Evolutionary conservation across 1,140 invertebrate species (phyloP).

Genomic region (Neelides sp.): DNA sequence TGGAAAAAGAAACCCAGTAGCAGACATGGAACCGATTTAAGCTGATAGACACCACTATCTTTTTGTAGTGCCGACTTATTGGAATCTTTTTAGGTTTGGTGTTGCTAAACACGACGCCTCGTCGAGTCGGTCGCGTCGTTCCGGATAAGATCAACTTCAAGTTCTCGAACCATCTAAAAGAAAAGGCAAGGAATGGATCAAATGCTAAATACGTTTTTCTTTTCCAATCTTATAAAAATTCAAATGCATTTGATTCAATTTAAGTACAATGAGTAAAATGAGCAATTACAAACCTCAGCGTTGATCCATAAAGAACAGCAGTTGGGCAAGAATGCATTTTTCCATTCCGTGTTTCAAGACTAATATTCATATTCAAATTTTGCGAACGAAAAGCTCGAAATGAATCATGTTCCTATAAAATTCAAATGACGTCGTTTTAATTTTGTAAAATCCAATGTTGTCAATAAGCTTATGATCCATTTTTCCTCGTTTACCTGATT

Average conservation of each 20-base stretch:
- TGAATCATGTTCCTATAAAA: conserved; percentile 59
- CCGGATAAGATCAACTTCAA: conserved; percentile 90
- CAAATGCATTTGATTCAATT: not conserved
- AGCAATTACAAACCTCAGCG: conserved; percentile 45
- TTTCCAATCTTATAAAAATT: too few relatives aligned
- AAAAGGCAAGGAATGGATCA: conserved; percentile 2
- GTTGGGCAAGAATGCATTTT: conserved; percentile 44
- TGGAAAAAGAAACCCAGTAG: conserved; percentile 97
- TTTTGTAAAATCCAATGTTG: not conserved
- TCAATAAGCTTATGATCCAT: not conserved
- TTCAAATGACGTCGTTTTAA: conserved; percentile 19
- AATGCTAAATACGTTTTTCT: too few relatives aligned
- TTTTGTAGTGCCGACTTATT: conserved; percentile 83
- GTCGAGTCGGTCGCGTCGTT: conserved; percentile 79
- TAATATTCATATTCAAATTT: conserved; percentile 75
- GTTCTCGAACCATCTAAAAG: conserved; percentile 77
- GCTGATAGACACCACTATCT: conserved; percentile 67
- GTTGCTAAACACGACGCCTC: conserved; percentile 77
- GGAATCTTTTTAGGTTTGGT: conserved; percentile 71
- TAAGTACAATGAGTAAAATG: not conserved
- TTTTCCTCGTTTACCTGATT: conserved; percentile 54
- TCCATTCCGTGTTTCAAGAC: conserved; percentile 58
- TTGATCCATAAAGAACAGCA: conserved; percentile 79
- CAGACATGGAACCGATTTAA: conserved; percentile 83
- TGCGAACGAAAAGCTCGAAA: conserved; percentile 87